A percentile compares a stretch with the other conserved stretches of the same genome.
phyloP scores from a whole-genome alignment of 2,888 invertebrate species.

The Sphaeridia pumilis region DNA sequence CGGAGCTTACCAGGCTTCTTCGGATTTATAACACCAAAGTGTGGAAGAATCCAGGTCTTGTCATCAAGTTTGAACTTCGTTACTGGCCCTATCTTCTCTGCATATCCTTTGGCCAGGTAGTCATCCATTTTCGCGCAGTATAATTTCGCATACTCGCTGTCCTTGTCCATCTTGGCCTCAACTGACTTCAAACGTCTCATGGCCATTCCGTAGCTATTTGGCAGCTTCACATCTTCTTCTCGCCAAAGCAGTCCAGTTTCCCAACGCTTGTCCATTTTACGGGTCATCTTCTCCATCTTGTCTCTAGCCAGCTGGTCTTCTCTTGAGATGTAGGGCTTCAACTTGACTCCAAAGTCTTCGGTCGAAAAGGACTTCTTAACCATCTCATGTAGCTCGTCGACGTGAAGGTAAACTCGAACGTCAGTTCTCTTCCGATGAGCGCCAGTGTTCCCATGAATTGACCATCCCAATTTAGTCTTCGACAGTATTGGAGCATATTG shows the following conservation, averaged over 20 bases:
- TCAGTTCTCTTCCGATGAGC: background rate
- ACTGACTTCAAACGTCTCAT: slow-evolving; percentile 4
- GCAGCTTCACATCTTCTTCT: slow-evolving; percentile 1
- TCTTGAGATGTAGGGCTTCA: background rate
- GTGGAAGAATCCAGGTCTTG: slow-evolving; percentile 23
- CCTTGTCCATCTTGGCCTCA: slow-evolving; percentile 16
- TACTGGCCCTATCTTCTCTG: background rate
- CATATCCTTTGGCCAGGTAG: slow-evolving; percentile 12
- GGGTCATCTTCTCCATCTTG: background rate
- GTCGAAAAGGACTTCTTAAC: background rate
- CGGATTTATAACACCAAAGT: slow-evolving; percentile 21
- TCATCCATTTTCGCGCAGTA: slow-evolving; percentile 12
- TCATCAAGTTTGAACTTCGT: background rate
- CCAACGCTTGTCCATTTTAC: background rate
- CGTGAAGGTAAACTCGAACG: background rate
- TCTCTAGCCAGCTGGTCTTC: background rate
- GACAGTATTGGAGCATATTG: slow-evolving; percentile 5
- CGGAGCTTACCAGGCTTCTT: slow-evolving; percentile 29
- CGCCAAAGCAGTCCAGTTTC: slow-evolving; percentile 19
- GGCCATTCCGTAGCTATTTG: slow-evolving; percentile 8
- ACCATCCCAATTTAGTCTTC: slow-evolving; percentile 13
- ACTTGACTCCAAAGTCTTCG: background rate
- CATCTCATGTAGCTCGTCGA: background rate
- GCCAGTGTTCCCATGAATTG: slow-evolving; percentile 7
- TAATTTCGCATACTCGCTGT: background rate